A percentile compares a stretch with the other conserved stretches of the same genome.
These are phyloP conservation scores for Abscondita cerata DNA, from an alignment of 2,888 invertebrate genomes.

Conservation along the genomic window DNA sequence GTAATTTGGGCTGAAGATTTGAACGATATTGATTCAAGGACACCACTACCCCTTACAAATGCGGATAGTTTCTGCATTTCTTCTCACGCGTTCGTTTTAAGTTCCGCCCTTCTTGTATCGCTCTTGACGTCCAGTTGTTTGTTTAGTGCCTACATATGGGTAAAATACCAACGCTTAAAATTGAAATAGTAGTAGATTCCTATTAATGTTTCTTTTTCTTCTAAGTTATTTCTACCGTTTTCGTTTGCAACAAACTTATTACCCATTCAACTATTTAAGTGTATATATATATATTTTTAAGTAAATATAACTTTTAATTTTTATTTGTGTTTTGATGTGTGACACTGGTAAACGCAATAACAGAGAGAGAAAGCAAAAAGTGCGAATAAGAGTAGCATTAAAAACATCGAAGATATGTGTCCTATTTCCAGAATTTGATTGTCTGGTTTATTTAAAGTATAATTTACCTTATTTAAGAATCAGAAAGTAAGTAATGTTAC, in stretches of 20 bases:
- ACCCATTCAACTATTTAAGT: constrained; percentile 26
- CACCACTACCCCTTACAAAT: constrained; percentile 50
- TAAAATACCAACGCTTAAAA: constrained; percentile 56
- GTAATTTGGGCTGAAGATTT: constrained; percentile 76
- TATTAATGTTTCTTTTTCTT: constrained; percentile 17
- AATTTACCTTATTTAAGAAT: too few species aligned
- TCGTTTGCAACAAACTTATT: constrained; percentile 17
- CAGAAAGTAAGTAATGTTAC: too few species aligned
- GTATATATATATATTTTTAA: constrained; percentile 29
- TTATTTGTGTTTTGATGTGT: too few species aligned
- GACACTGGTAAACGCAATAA: too few species aligned
- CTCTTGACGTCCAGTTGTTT: constrained; percentile 66
- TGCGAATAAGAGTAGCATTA: too few species aligned
- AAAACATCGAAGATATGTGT: too few species aligned
- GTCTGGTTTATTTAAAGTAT: too few species aligned
- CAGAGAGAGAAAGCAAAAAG: too few species aligned
- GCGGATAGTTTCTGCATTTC: constrained; percentile 68
- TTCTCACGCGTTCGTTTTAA: constrained; percentile 68
- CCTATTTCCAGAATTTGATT: too few species aligned
- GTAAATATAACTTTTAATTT: constrained; percentile 17
- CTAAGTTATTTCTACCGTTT: constrained; percentile 31
- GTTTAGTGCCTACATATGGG: constrained; percentile 62
- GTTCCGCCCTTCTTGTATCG: constrained; percentile 66
- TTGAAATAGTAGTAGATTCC: constrained; percentile 20
- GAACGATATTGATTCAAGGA: constrained; percentile 49